Evolutionary conservation across 2,888 invertebrate genomes (phyloP).

Genomic region (Mythimna lalbum): DNA sequence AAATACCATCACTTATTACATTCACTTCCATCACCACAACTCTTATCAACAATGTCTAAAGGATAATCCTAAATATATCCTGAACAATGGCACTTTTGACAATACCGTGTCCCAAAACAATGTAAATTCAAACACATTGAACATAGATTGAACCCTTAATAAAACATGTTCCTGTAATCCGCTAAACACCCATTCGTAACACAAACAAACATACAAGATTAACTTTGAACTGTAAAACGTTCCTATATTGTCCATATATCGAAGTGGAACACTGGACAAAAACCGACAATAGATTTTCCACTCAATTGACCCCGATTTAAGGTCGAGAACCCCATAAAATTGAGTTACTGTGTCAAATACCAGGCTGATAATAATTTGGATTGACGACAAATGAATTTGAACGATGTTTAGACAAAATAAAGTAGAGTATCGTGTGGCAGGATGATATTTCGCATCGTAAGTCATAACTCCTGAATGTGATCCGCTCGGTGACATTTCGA

Average conservation of each 20-base stretch:
- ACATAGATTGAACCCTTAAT: constrained; percentile 56
- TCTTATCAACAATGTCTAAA: constrained; percentile 33
- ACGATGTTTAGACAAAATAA: constrained; percentile 27
- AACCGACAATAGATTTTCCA: constrained; percentile 64
- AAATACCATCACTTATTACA: too few relatives aligned
- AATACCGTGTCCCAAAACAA: constrained; percentile 33
- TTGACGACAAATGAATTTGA: constrained; percentile 28
- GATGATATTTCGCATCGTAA: constrained; percentile 49
- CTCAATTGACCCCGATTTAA: constrained; percentile 66
- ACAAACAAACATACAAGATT: constrained; percentile 67
- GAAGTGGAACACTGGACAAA: constrained; percentile 42
- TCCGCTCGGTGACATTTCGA: constrained; percentile 68
- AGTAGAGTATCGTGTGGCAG: constrained; percentile 37
- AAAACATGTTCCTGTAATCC: constrained; percentile 57
- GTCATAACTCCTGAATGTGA: constrained; percentile 72
- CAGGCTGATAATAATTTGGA: constrained; percentile 51
- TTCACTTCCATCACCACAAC: background rate
- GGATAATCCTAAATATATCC: constrained; percentile 20
- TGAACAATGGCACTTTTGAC: constrained; percentile 31
- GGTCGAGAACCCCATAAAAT: constrained; percentile 66
- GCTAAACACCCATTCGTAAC: constrained; percentile 61
- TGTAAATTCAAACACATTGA: constrained; percentile 55
- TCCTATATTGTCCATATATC: constrained; percentile 41
- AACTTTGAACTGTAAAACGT: constrained; percentile 61
- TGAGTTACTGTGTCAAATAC: constrained; percentile 63